Evolutionary conservation across 1,140 invertebrate genomes (phyloP).

Genomic region (Saxidomus purpurata): DNA sequence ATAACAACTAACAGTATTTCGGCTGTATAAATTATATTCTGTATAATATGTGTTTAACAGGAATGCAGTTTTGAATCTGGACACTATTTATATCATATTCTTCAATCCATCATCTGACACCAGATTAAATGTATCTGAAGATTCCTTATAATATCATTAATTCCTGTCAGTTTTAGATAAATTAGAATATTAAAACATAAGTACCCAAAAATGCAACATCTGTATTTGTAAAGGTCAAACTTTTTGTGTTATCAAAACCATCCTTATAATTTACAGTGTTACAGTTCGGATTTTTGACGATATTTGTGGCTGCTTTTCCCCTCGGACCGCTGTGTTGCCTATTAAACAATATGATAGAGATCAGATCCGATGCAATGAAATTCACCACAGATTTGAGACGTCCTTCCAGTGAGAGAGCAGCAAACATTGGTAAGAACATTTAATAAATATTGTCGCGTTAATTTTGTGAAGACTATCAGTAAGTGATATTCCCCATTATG

Average conservation of each 20-base stretch:
- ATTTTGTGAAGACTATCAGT: too few relatives aligned
- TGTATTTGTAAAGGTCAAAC: too few relatives aligned
- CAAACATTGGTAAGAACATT: conserved; percentile 92
- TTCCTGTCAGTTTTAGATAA: too few relatives aligned
- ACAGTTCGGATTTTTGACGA: conserved; percentile 95
- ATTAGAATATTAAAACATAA: too few relatives aligned
- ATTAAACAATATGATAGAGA: conserved; percentile 94
- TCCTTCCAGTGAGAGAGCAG: conserved; percentile 94
- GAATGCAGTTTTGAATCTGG: not conserved
- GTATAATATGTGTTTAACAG: not conserved
- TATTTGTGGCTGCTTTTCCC: conserved; percentile 95
- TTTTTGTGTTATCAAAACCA: too few relatives aligned
- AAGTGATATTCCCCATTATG: too few relatives aligned
- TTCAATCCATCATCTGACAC: too few relatives aligned
- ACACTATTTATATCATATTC: too few relatives aligned
- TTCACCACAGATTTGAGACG: conserved; percentile 92
- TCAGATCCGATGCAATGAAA: conserved; percentile 94
- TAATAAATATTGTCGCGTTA: not conserved
- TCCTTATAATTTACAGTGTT: conserved; percentile 85
- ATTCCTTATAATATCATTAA: too few relatives aligned
- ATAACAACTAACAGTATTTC: not conserved
- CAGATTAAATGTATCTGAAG: too few relatives aligned
- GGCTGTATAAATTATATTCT: not conserved
- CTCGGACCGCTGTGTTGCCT: conserved; percentile 94
- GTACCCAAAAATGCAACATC: too few relatives aligned